A percentile compares a stretch with the other conserved stretches of the same genome.
Evolutionary conservation across 1,140 invertebrate genomes (phyloP).

Genomic region (Drosophila repleta): DNA sequence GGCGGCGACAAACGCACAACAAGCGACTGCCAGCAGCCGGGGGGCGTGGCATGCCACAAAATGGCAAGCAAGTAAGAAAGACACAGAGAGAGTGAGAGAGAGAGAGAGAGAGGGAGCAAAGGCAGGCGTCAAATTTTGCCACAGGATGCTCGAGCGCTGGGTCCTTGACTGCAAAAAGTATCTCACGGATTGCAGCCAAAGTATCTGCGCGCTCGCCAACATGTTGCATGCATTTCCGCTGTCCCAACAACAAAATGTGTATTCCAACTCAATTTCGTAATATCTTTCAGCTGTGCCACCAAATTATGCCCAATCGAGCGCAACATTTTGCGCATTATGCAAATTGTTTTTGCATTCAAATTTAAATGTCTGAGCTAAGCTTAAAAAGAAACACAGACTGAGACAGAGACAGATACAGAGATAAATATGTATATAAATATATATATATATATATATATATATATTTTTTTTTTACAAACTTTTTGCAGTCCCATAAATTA

Average conservation of each 20-base stretch:
- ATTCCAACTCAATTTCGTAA: constrained; percentile 20
- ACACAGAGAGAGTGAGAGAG: no score
- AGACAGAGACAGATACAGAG: background rate
- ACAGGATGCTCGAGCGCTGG: constrained; percentile 3
- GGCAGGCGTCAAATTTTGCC: constrained; percentile 30
- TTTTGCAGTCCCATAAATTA: constrained; percentile 19
- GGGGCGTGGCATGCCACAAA: constrained; percentile 7
- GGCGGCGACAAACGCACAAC: constrained; percentile 39
- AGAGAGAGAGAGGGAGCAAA: background rate
- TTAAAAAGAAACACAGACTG: constrained; percentile 15
- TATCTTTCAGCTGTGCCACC: constrained; percentile 22
- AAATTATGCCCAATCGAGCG: constrained; percentile 20
- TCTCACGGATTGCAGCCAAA: constrained; percentile 20
- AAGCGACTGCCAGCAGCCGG: background rate
- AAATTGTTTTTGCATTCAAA: constrained; percentile 23
- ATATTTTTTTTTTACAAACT: background rate
- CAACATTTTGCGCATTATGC: constrained; percentile 30
- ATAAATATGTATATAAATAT: no score
- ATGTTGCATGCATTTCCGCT: constrained; percentile 22
- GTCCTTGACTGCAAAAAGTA: constrained; percentile 16
- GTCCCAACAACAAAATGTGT: background rate
- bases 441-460: no score
- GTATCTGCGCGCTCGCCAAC: constrained; percentile 8
- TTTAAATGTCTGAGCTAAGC: constrained; percentile 28
- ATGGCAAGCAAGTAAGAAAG: background rate